Conservation (phyloP, 1,140 invertebrate genomes). For the Drosophila dunni region DNA sequence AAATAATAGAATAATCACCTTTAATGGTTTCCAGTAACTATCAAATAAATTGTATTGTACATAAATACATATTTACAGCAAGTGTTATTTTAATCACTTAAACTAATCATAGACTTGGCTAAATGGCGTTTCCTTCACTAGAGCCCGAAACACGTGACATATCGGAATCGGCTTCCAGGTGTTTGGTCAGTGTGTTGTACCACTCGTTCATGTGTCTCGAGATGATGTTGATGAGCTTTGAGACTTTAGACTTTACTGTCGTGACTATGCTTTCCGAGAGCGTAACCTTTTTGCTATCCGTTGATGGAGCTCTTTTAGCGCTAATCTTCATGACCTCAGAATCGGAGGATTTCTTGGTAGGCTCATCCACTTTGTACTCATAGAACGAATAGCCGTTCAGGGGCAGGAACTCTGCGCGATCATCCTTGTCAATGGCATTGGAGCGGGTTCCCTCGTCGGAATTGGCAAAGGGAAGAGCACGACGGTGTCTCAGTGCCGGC, state of each 20-base stretch:
- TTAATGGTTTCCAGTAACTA: slow-evolving; percentile 1
- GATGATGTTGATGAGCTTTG: slow-evolving; percentile 69
- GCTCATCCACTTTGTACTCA: slow-evolving; percentile 59
- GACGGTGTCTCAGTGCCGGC: slow-evolving; percentile 54
- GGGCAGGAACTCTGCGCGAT: slow-evolving; percentile 56
- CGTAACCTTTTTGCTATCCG: slow-evolving; percentile 7
- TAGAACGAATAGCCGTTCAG: slow-evolving; percentile 53
- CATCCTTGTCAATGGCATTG: slow-evolving; percentile 71
- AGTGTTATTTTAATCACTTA: slow-evolving; percentile 1
- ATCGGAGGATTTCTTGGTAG: slow-evolving; percentile 20
- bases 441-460: slow-evolving; percentile 38
- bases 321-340: slow-evolving; percentile 64
- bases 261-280: slow-evolving; percentile 60
- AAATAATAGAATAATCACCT: slow-evolving; percentile 40
- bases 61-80: slow-evolving; percentile 73
- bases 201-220: slow-evolving; percentile 74
- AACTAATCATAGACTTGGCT: not conserved
- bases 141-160: not conserved
- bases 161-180: slow-evolving; percentile 46
- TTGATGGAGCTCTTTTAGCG: not conserved
- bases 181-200: slow-evolving; percentile 75
- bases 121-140: slow-evolving; percentile 43
- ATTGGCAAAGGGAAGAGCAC: slow-evolving; percentile 44
- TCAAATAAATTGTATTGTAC: slow-evolving; percentile 37
- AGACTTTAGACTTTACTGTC: slow-evolving; percentile 69